Evolutionary conservation across 2,113 vertebrate genomes (phyloP), one percentile per base, ranked within the genome.

Genomic region (Buteo buteo): DNA sequence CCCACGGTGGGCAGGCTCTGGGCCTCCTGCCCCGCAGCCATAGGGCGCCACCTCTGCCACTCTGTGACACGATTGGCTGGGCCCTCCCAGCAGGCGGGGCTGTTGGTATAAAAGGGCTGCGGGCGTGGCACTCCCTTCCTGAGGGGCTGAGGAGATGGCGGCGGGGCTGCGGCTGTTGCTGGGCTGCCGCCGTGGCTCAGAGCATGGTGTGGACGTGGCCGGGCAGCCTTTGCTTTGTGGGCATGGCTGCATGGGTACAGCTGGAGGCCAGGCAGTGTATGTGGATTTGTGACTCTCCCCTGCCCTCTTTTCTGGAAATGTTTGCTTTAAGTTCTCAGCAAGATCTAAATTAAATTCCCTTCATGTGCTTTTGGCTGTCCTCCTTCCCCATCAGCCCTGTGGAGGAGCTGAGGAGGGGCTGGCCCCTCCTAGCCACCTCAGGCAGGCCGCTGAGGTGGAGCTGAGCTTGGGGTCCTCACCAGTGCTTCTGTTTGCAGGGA

Each of bases 111-210:
- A 76, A 65, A 55, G 4, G 45, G 22, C 36, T 5, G 36, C 0
- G 1, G 55, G 25, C 1, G 0, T 0, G 0, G 13, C 4, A 0
- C 1, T 4, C 2, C 4, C 0, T 1, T 2, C 10, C 5, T 4
- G 38, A 18, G 17, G 28, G 15, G 8, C 26, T 26, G 42, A 40
- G 55, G 29, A 0, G 0, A 8, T 7, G n/a, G 36, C 0, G 0
- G 45, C 0, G 3, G 42, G 4, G 3, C 4, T 18, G 3, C 2
- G 3, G 11, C 0, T 3, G 1, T 9, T 4, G 2, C 11, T 17
- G 29, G 22, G 40, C 14, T 52, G 25, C 2, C 1, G 2, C 34
- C 3, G 9, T 3, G 1, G 22, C 13, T 45, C 4, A 1, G 5
- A 26, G 7, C 7, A 3, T 1, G 4, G 11, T 1, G 1, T 25